Evolutionary conservation across 1,140 invertebrate genomes (phyloP).

Genomic region (Drosophila saltans): DNA sequence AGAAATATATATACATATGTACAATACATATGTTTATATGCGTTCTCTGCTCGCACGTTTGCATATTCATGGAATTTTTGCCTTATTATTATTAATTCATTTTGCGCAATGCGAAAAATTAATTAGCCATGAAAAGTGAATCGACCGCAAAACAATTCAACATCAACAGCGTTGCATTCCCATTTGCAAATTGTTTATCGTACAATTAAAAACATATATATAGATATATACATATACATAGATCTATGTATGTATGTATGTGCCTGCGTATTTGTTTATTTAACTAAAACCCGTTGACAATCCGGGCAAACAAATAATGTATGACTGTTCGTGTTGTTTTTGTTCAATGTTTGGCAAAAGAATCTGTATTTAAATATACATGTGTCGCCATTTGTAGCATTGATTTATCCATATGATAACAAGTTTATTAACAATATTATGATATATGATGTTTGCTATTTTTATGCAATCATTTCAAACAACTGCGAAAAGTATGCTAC

Average conservation of each 20-base stretch:
- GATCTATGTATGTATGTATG: neutral
- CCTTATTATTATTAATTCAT: slow-evolving; percentile 73
- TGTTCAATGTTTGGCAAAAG: slow-evolving; percentile 26
- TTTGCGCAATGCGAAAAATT: slow-evolving; percentile 80
- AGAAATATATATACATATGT: slow-evolving; percentile 31
- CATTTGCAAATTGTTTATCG: slow-evolving; percentile 63
- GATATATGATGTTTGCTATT: slow-evolving; percentile 1
- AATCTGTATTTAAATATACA: slow-evolving; percentile 49
- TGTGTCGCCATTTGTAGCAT: slow-evolving; percentile 61
- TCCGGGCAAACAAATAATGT: slow-evolving; percentile 33
- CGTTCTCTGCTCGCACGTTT: slow-evolving; percentile 53
- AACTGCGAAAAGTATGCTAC: slow-evolving; percentile 33
- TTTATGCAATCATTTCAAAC: neutral
- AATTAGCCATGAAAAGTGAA: slow-evolving; percentile 82
- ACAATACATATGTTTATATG: slow-evolving; percentile 16
- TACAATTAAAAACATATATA: slow-evolving; percentile 43
- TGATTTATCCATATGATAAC: slow-evolving; percentile 59
- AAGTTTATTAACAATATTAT: slow-evolving; percentile 44
- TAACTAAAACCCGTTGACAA: slow-evolving; percentile 24
- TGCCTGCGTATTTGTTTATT: neutral
- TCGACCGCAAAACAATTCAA: slow-evolving; percentile 75
- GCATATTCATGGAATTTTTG: slow-evolving; percentile 74
- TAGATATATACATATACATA: neutral
- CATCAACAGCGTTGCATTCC: slow-evolving; percentile 49
- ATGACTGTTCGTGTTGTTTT: slow-evolving; percentile 12